phyloP scores from a whole-genome alignment of 2,113 vertebrate genomes.

The Entomyzon cyanotis region DNA sequence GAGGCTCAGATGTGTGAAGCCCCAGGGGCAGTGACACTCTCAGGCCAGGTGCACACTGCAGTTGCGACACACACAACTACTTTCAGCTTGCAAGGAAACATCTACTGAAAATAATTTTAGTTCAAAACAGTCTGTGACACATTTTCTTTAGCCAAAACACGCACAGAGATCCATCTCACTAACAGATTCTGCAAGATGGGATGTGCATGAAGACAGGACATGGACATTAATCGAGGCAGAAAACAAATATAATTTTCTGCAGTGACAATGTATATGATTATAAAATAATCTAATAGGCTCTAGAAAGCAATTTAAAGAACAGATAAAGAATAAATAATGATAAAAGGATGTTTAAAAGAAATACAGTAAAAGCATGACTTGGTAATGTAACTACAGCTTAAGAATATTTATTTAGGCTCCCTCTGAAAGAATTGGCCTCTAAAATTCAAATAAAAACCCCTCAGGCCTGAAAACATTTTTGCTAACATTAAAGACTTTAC shows the following conservation, averaged over 20 bases:
- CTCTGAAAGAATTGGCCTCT: background rate
- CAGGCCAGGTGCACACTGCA: background rate
- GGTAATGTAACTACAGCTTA: background rate
- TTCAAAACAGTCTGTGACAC: background rate
- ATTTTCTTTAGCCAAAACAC: background rate
- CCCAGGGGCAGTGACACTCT: background rate
- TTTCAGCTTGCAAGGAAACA: background rate
- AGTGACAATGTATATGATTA: background rate
- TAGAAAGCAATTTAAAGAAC: background rate
- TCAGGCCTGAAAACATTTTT: background rate
- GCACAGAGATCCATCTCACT: background rate
- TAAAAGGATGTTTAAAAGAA: background rate
- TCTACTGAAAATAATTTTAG: background rate
- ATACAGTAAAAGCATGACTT: background rate
- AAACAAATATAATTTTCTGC: background rate
- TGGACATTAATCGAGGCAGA: background rate
- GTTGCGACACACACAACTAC: background rate
- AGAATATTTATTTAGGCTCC: background rate
- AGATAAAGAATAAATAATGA: background rate
- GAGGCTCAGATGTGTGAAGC: background rate
- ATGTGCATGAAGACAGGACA: background rate
- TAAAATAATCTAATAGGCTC: background rate
- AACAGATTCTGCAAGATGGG: background rate
- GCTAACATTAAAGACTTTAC: background rate
- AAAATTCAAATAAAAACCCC: background rate